These are phyloP conservation scores for Meandrusa payeni DNA, from an alignment of 2,888 invertebrate species.

Conservation along the genomic window DNA sequence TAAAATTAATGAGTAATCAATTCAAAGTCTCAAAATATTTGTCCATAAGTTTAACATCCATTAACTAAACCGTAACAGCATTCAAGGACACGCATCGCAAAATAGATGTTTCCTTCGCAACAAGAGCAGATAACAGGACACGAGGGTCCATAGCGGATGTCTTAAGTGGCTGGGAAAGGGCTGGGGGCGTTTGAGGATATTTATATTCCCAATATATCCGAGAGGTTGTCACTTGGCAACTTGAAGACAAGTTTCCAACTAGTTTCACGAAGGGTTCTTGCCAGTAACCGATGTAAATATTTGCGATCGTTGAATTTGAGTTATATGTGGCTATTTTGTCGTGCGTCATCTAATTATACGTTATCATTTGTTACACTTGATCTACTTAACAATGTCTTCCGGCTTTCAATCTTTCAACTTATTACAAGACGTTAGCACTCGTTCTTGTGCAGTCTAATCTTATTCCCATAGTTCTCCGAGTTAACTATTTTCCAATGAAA, in stretches of 20 bases:
- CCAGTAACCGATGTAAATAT: slow-evolving; percentile 20
- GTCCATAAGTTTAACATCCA: slow-evolving; percentile 30
- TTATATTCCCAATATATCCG: slow-evolving; percentile 74
- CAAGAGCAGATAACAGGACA: slow-evolving; percentile 36
- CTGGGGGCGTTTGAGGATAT: slow-evolving; percentile 59
- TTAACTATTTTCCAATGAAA: too few relatives aligned
- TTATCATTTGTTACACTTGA: too few relatives aligned
- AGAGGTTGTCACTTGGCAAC: slow-evolving; percentile 49
- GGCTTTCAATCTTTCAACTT: too few relatives aligned
- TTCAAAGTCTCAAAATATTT: slow-evolving; percentile 2
- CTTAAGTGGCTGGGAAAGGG: slow-evolving; percentile 71
- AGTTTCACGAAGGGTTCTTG: slow-evolving; percentile 41
- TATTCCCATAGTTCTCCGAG: too few relatives aligned
- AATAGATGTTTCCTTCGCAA: slow-evolving; percentile 38
- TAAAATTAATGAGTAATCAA: too few relatives aligned
- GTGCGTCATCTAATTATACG: too few relatives aligned
- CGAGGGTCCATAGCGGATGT: slow-evolving; percentile 60
- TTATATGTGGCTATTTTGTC: too few relatives aligned
- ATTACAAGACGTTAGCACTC: too few relatives aligned
- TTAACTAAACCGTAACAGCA: slow-evolving; percentile 27
- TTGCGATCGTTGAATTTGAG: too few relatives aligned
- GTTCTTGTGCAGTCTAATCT: too few relatives aligned
- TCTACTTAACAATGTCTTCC: too few relatives aligned
- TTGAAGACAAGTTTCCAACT: slow-evolving; percentile 47
- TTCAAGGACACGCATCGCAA: slow-evolving; percentile 29